A percentile compares a stretch with the other conserved stretches of the same genome.
Conservation (phyloP, 2,797 vertebrate genomes). For the Sciurus carolinensis region DNA sequence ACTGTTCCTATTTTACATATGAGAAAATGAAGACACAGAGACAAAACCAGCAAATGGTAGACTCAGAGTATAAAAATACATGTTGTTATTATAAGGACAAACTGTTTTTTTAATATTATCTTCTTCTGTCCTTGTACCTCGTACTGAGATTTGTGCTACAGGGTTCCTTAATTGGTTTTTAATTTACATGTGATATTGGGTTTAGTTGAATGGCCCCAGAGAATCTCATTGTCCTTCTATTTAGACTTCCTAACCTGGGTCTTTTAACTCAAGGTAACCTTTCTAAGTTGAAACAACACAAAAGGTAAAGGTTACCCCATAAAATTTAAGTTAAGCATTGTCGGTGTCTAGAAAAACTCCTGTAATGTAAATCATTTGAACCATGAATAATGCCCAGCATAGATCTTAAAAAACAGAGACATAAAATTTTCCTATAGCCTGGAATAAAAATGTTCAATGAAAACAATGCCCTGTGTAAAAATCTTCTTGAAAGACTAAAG, state of each 20-base stretch:
- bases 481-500: slow-evolving; percentile 75
- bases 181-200: neutral
- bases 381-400: neutral
- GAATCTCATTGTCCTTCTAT: neutral
- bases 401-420: slow-evolving; percentile 73
- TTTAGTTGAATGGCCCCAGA: neutral
- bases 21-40: neutral
- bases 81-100: neutral
- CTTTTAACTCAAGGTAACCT: neutral
- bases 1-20: neutral
- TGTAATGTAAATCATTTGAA: slow-evolving; percentile 24
- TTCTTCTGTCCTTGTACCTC: neutral
- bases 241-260: neutral
- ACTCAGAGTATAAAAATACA: neutral
- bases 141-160: neutral
- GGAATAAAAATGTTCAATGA: slow-evolving; percentile 70
- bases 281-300: neutral
- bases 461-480: slow-evolving; percentile 70
- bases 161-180: neutral
- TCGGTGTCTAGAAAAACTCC: neutral
- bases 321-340: neutral
- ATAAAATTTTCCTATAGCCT: slow-evolving; percentile 72
- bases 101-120: neutral
- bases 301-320: neutral
- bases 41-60: neutral